Conservation (phyloP, 2,797 vertebrate species). For the Phalanger gymnotis region DNA sequence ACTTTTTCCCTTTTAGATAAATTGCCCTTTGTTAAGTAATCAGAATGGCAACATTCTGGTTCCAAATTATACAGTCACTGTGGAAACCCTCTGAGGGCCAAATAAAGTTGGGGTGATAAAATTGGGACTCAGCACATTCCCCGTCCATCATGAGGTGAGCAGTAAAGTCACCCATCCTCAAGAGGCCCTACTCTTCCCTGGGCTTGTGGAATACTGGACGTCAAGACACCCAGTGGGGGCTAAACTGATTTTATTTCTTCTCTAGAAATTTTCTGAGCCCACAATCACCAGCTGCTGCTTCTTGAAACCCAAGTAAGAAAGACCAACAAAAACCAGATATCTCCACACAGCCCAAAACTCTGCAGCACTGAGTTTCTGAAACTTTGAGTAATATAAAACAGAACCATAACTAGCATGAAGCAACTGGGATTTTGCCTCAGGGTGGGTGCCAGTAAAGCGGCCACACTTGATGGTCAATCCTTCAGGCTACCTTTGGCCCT, state of each 20-base stretch:
- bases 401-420: neutral
- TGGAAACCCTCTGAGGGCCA: constrained; percentile 15
- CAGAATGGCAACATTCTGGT: constrained; percentile 47
- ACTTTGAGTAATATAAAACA: neutral
- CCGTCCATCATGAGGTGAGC: neutral
- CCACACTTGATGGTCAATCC: neutral
- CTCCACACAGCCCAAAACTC: neutral
- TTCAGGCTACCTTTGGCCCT: neutral
- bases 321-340: neutral
- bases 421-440: neutral
- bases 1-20: constrained; percentile 42
- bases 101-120: constrained; percentile 19
- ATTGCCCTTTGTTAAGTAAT: constrained; percentile 35
- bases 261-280: neutral
- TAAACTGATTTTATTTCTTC: neutral
- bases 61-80: neutral
- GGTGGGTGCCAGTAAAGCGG: neutral
- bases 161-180: neutral
- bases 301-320: neutral
- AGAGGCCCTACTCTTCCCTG: neutral
- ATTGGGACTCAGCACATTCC: neutral
- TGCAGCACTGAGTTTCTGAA: neutral
- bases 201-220: neutral
- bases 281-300: neutral
- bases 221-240: neutral